phyloP scores from a whole-genome alignment of 2,888 invertebrate genomes.

The Hirtodrosophila confusa region DNA sequence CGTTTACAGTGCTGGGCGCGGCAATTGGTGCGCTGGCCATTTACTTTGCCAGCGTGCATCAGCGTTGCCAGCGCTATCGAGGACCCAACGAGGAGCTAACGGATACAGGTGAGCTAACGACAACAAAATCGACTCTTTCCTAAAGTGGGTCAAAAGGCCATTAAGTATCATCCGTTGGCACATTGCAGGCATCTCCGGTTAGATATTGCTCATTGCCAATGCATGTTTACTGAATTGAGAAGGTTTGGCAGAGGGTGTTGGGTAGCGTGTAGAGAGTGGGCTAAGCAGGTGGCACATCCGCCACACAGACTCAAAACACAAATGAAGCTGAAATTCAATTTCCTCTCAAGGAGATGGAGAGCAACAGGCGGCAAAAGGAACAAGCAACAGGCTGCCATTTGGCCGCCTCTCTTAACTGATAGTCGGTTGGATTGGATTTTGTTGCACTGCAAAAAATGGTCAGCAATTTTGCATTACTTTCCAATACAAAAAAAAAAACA shows the following conservation, averaged over 20 bases:
- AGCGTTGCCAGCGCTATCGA: slow-evolving; percentile 57
- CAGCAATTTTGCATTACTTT: too few relatives aligned
- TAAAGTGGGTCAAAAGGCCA: slow-evolving; percentile 55
- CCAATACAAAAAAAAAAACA: too few relatives aligned
- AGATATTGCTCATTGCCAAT: background rate
- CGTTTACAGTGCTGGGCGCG: slow-evolving; percentile 83
- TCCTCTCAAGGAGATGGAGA: slow-evolving; percentile 32
- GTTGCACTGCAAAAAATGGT: too few relatives aligned
- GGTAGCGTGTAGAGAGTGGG: too few relatives aligned
- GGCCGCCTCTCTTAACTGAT: too few relatives aligned
- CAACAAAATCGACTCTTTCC: background rate
- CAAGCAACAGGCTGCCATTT: too few relatives aligned
- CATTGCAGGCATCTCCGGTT: background rate
- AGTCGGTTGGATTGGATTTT: too few relatives aligned
- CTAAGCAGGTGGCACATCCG: too few relatives aligned
- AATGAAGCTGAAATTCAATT: slow-evolving; percentile 56
- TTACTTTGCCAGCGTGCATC: slow-evolving; percentile 82
- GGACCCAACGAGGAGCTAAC: slow-evolving; percentile 20
- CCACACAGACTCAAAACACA: slow-evolving; percentile 19
- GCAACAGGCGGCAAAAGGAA: slow-evolving; percentile 43
- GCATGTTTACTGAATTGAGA: slow-evolving; percentile 36
- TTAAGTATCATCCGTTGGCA: slow-evolving; percentile 32
- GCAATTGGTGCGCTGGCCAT: slow-evolving; percentile 83
- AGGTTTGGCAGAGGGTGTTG: too few relatives aligned
- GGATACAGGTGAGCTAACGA: slow-evolving; percentile 52